Evolutionary conservation across 2,797 vertebrate genomes (phyloP).

Genomic region (Lemur catta): DNA sequence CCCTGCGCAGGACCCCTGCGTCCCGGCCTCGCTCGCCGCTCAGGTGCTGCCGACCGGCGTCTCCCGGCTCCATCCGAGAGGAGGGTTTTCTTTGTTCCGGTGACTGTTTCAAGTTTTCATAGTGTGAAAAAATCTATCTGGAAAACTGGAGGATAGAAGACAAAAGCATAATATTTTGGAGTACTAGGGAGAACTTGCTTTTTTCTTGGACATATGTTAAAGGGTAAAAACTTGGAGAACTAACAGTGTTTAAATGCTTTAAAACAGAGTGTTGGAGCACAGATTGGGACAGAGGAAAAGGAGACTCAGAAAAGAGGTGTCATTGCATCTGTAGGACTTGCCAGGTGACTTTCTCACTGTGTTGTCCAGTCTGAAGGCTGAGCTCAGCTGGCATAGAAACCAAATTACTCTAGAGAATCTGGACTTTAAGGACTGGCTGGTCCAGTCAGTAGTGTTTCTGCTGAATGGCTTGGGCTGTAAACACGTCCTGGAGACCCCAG

Average conservation of each 20-base stretch:
- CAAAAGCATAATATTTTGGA: slow-evolving; percentile 8
- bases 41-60: rapidly evolving
- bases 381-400: no score
- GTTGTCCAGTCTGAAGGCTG: background rate
- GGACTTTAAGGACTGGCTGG: background rate
- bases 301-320: background rate
- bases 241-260: background rate
- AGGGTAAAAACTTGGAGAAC: background rate
- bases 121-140: background rate
- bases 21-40: background rate
- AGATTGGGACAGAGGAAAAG: background rate
- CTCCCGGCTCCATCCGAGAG: background rate
- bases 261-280: background rate
- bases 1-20: background rate
- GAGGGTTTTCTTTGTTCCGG: background rate
- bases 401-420: background rate
- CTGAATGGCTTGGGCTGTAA: background rate
- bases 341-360: background rate
- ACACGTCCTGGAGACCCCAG: background rate
- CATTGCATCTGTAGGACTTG: no score
- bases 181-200: background rate
- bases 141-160: background rate
- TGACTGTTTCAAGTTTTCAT: background rate
- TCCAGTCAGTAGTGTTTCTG: background rate
- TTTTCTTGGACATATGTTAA: background rate